Base-by-base conservation (phyloP, 2,113 vertebrate species). In the Tragelaphus buxtoni region DNA sequence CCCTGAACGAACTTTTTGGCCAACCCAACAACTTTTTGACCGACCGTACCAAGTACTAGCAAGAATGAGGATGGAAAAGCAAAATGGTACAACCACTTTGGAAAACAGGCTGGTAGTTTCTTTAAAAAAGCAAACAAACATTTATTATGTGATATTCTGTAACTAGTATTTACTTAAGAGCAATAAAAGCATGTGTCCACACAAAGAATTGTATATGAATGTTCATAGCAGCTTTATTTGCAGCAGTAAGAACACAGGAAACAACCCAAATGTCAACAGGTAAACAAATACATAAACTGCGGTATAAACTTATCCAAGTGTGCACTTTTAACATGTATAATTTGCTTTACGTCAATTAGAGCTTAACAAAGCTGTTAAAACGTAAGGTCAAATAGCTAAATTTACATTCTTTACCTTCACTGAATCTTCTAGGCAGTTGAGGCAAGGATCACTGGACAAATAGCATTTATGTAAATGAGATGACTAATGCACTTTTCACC, bases 381-480 rank as follows among this genome's bases (percentile, higher is more conserved):
- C 58, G 2, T 89, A 61, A 87, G 56, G 39, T 95, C 56, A 90
- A 85, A 90, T 2, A 61, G 55, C 49, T 81, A 45, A 83, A 85
- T 60, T 83, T 88, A 90, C 4, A 77, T 12, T 22, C 58, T 72
- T 35, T 49, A 76, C 86, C 56, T 88, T 80, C 49, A 91, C 12
- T 83, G 28, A n/a, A 53, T 77, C 76, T 94, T 97, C 88, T 39
- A 69, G 74, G 45, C 3, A 83, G 17, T 20, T 69, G 65, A 91
- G 28, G 22, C 4, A 74, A 49, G 0, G 30, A 79, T 91, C 82
- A 61, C 3, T 86, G 20, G 16, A 90, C 63, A 88, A 17, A 87
- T 58, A 82, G 61, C 32, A 81, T 55, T 87, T 87, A 87, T 14
- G 10, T 65, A 94, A 97, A 91, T 94, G 35, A 96, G 47, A 80